Evolutionary conservation across 1,140 invertebrate species (phyloP).

Genomic region (Drosophila pectinifera): DNA sequence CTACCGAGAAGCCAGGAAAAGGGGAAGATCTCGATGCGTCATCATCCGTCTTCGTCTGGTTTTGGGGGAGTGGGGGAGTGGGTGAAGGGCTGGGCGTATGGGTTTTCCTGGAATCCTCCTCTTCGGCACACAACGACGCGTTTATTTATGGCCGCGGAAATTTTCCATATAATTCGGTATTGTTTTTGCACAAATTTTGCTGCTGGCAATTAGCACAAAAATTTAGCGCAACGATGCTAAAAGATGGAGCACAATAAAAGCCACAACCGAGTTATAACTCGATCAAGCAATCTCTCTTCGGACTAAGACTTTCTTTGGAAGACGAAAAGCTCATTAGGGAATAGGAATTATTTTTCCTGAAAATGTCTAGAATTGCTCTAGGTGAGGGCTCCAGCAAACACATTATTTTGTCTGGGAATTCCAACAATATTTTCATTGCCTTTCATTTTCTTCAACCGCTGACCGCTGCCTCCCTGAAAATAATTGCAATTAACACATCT

Average conservation of each 20-base stretch:
- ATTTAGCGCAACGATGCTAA: slow-evolving; percentile 47
- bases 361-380: background rate
- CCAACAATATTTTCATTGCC: slow-evolving; percentile 14
- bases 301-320: background rate
- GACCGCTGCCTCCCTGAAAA: slow-evolving; percentile 24
- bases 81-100: slow-evolving; percentile 14
- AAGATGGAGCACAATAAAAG: slow-evolving; percentile 27
- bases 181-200: slow-evolving; percentile 43
- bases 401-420: slow-evolving; percentile 9
- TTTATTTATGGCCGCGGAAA: slow-evolving; percentile 42
- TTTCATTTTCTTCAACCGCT: slow-evolving; percentile 2
- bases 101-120: slow-evolving; percentile 41
- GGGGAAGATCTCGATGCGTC: slow-evolving; percentile 38
- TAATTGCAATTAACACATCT: slow-evolving; percentile 53
- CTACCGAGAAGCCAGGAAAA: slow-evolving; percentile 50
- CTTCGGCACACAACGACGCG: slow-evolving; percentile 5
- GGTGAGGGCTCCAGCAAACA: background rate
- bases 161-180: slow-evolving; percentile 55
- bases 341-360: background rate
- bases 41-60: slow-evolving; percentile 35
- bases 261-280: slow-evolving; percentile 11
- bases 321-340: background rate
- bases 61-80: slow-evolving; percentile 8
- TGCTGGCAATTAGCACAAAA: slow-evolving; percentile 43
- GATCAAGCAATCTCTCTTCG: background rate